phyloP scores from a whole-genome alignment of 1,140 invertebrate species.

The Trichonephila clavata region DNA sequence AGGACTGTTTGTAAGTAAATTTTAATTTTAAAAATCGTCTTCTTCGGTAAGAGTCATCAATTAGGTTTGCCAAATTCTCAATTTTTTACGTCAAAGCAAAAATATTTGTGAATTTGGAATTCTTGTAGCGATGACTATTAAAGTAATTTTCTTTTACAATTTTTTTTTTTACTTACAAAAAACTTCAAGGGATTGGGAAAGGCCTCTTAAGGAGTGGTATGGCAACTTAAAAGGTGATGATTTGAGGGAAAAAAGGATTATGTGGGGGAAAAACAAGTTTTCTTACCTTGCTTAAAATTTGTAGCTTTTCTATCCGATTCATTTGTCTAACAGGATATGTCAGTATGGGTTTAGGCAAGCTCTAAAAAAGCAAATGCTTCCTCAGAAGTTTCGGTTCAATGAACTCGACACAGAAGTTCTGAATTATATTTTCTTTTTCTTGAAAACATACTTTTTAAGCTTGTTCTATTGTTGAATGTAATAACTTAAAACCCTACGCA shows the following conservation, averaged over 20 bases:
- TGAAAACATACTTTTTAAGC: background rate
- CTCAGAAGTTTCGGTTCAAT: conserved; percentile 15
- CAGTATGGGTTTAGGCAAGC: background rate
- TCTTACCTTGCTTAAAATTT: background rate
- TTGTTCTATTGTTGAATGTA: too few relatives aligned
- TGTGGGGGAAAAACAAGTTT: background rate
- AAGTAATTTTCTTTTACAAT: background rate
- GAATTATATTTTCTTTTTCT: background rate
- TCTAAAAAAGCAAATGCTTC: background rate
- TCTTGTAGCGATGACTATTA: background rate
- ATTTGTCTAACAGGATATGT: conserved; percentile 8
- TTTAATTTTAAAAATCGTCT: background rate
- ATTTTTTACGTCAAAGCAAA: background rate
- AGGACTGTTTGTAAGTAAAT: background rate
- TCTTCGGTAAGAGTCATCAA: background rate
- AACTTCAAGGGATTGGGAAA: too few relatives aligned
- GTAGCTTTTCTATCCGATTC: background rate
- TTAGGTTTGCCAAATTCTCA: background rate
- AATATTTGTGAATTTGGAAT: background rate
- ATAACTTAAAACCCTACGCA: too few relatives aligned
- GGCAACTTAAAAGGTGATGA: background rate
- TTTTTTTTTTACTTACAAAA: background rate
- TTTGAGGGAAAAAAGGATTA: too few relatives aligned
- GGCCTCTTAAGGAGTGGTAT: background rate
- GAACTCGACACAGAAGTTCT: background rate